Percentiles rank a stretch among this genome's conserved stretches.
These are phyloP conservation scores for Pentamera pediparva DNA, from an alignment of 53 echinoderm and acorn worm genomes.

Conservation along the genomic window DNA sequence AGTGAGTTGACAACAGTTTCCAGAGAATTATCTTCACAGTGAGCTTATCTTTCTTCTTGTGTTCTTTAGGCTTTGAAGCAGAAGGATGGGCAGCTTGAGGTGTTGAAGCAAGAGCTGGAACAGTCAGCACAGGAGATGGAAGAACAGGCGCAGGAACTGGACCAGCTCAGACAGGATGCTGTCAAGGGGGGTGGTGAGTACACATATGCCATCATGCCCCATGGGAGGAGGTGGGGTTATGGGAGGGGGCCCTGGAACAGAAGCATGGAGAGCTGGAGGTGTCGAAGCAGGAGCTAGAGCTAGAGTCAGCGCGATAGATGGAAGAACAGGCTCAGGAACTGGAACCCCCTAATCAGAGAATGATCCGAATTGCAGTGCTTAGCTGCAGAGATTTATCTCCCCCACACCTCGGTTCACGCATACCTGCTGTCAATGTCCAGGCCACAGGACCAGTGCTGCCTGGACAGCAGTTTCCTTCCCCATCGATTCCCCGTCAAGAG, in stretches of 20 bases:
- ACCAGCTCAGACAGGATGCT: conserved; percentile 76
- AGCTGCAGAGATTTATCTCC: no score
- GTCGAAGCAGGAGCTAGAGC: conserved; percentile 72
- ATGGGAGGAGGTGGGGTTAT: neutral
- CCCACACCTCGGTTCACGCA: no score
- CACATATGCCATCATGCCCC: no score
- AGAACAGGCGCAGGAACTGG: conserved; percentile 68
- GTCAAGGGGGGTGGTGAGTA: conserved; percentile 67
- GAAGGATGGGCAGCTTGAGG: conserved; percentile 72
- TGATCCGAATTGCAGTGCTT: no score
- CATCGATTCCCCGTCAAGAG: no score
- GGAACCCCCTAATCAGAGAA: no score
- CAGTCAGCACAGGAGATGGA: conserved; percentile 87
- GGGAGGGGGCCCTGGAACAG: conserved; percentile 63
- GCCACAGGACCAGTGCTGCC: no score
- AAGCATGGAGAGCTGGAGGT: conserved; percentile 71
- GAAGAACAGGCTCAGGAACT: conserved; percentile 72
- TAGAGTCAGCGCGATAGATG: conserved; percentile 76
- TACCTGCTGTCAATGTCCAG: no score
- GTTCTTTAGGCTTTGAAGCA: conserved; percentile 68
- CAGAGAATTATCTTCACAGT: neutral
- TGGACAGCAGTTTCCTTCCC: no score
- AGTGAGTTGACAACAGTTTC: neutral
- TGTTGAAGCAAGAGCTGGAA: conserved; percentile 72
- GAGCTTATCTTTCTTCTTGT: no score